A percentile compares a stretch with the other conserved stretches of the same genome.
These are phyloP conservation scores for Drosophila tsacasi DNA, from an alignment of 1,140 invertebrate genomes.

Conservation along the genomic window DNA sequence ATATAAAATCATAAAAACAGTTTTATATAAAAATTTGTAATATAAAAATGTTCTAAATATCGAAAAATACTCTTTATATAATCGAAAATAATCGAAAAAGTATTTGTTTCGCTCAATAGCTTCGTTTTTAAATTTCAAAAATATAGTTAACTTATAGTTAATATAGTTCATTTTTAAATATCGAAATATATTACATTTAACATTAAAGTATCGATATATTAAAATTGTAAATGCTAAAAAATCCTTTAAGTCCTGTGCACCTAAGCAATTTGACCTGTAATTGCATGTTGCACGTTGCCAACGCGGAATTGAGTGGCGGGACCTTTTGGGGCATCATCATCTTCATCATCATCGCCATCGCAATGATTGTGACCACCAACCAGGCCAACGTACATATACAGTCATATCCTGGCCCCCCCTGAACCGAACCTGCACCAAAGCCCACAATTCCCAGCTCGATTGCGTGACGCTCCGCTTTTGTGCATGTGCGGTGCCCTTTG, in stretches of 20 bases:
- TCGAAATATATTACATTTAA: background rate
- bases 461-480: constrained; percentile 33
- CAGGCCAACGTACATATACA: constrained; percentile 6
- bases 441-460: constrained; percentile 19
- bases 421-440: background rate
- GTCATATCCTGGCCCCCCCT: constrained; percentile 1
- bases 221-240: too few relatives aligned
- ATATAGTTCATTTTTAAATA: background rate
- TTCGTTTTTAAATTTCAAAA: background rate
- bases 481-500: constrained; percentile 38
- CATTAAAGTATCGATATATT: background rate
- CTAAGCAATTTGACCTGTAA: constrained; percentile 27
- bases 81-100: background rate
- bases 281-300: constrained; percentile 54
- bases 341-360: constrained; percentile 19
- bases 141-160: background rate
- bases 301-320: constrained; percentile 28
- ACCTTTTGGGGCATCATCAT: constrained; percentile 34
- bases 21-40: too few relatives aligned
- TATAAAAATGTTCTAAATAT: too few relatives aligned
- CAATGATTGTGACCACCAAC: constrained; percentile 18
- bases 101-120: background rate
- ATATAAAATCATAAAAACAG: too few relatives aligned
- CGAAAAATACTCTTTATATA: background rate
- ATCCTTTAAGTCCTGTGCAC: background rate